phyloP scores from a whole-genome alignment of 2,888 invertebrate genomes.

The Xanthorhoe designata region DNA sequence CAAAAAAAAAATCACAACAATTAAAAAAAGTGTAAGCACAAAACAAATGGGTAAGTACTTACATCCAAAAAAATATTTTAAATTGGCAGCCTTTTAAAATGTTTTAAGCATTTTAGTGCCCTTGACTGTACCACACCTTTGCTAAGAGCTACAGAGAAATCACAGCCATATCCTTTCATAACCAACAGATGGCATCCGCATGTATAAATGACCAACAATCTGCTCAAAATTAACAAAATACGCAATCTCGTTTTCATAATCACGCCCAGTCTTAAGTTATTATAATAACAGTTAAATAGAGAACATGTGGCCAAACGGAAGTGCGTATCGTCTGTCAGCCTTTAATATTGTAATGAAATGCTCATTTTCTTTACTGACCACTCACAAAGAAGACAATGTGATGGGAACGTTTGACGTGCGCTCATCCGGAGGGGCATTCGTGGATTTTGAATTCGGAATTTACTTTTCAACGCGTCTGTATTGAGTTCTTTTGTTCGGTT shows the following conservation, averaged over 20 bases:
- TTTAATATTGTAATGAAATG: slow-evolving; percentile 81
- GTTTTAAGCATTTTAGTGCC: not conserved
- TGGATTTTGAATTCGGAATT: slow-evolving; percentile 54
- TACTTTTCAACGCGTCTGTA: slow-evolving; percentile 38
- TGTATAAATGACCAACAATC: slow-evolving; percentile 32
- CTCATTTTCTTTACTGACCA: slow-evolving; percentile 81
- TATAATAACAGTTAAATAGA: slow-evolving; percentile 54
- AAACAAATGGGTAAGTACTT: too few relatives aligned
- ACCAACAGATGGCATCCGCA: slow-evolving; percentile 37
- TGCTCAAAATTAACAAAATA: slow-evolving; percentile 37
- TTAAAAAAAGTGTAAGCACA: too few relatives aligned
- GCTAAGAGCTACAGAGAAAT: slow-evolving; percentile 20
- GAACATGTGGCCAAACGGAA: slow-evolving; percentile 80
- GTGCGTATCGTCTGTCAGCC: slow-evolving; percentile 82
- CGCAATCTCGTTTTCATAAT: slow-evolving; percentile 40
- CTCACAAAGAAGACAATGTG: slow-evolving; percentile 80
- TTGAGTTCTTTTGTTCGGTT: slow-evolving; percentile 36
- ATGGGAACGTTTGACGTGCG: slow-evolving; percentile 67
- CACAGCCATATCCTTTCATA: slow-evolving; percentile 26
- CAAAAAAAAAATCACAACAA: too few relatives aligned
- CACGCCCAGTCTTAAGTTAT: slow-evolving; percentile 53
- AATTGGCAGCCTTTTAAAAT: too few relatives aligned
- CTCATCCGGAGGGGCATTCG: slow-evolving; percentile 73
- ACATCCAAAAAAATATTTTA: too few relatives aligned
- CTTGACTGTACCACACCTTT: slow-evolving; percentile 3